phyloP scores from a whole-genome alignment of 2,113 vertebrate genomes.

The Barbus barbus region DNA sequence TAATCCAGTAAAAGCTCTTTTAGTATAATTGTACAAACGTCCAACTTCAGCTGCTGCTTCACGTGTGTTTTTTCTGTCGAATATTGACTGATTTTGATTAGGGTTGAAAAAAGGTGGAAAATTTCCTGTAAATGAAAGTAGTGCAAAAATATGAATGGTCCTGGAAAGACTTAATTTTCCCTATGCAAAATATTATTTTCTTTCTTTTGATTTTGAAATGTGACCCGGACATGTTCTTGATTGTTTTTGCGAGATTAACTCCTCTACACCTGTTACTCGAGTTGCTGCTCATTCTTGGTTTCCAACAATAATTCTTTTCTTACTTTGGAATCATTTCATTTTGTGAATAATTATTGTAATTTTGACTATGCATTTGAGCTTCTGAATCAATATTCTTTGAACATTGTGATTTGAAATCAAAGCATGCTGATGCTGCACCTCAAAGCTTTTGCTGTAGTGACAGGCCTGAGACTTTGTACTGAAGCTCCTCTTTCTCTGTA shows the following conservation, averaged over 20 bases:
- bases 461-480: background rate
- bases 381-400: background rate
- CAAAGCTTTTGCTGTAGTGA: background rate
- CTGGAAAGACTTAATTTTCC: background rate
- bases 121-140: no score
- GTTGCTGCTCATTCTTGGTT: background rate
- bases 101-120: no score
- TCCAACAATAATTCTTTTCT: background rate
- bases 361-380: background rate
- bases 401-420: background rate
- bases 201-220: slow-evolving; percentile 13
- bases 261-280: background rate
- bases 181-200: background rate
- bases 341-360: background rate
- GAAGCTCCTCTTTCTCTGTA: background rate
- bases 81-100: no score
- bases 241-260: background rate
- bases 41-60: no score
- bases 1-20: no score
- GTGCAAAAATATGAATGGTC: background rate
- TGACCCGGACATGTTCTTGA: background rate
- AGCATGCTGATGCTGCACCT: background rate
- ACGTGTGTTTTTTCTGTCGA: no score
- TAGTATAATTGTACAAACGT: no score
- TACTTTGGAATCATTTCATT: background rate